Evolutionary conservation across 2,113 vertebrate species (phyloP), one percentile per base, ranked within the genome.

Genomic region (Trematocara stigmaticum): DNA sequence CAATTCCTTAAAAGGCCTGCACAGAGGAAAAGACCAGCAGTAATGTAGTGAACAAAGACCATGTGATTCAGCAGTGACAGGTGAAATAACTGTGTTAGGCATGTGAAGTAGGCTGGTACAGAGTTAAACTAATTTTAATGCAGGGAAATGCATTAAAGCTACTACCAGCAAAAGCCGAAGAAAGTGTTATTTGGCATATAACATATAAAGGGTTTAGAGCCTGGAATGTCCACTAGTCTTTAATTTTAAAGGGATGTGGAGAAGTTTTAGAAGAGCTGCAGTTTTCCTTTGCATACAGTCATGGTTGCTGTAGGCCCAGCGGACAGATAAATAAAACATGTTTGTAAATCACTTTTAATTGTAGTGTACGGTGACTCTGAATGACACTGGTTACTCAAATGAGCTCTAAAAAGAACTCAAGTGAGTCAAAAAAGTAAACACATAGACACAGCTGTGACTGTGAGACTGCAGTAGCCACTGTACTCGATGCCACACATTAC

Each of bases 371-470:
- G 29, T 56, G 9, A 81, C 45, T 3, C 26, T 80, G 26, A 84
- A 53, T 45, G 34, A 11, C 26, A 45, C 51, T 71, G 20, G 76
- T 79, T 84, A 40, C 38, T 79, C 26, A 45, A 47, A 47, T 74
- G 69, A 74, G 23, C 42, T 29, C 69, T 74, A 47, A 74, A 74
- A 47, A 47, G 23, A 34, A 29, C 15, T 80, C 83, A 79, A 20
- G 18, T 81, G 79, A 83, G 55, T 78, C 66, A 61, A 35, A 55
- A 76, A 38, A 83, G 61, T 88, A 82, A 91, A 79, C 79, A 85
- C 11, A 10, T 47, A 20, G 64, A 69, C 80, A 79, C 52, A 49
- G 38, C 31, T 74, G 13, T 49, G 23, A 78, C 69, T 79, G 59
- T 45, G 78, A 64, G 59, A 15, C 61, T 82, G 18, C 35, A 40